phyloP scores from a whole-genome alignment of 2,797 vertebrate species.

The Meda fulgida region DNA sequence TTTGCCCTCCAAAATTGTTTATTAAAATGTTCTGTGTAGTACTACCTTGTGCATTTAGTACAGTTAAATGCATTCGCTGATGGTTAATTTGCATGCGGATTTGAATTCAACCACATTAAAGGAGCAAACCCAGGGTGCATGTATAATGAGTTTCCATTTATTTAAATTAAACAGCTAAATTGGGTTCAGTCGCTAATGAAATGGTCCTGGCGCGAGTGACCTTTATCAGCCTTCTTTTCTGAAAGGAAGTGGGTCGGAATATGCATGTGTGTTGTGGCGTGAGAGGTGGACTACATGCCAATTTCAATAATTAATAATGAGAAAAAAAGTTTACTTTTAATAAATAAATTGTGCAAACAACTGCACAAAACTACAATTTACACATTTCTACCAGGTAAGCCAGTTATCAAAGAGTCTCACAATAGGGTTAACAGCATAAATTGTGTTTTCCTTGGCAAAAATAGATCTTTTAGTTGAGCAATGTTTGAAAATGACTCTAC shows the following conservation, averaged over 20 bases:
- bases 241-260: slow-evolving; percentile 39
- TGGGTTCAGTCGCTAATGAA: slow-evolving; percentile 69
- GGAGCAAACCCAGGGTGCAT: slow-evolving; percentile 56
- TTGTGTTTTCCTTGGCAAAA: neutral
- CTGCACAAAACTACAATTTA: neutral
- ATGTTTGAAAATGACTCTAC: slow-evolving; percentile 5
- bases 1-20: slow-evolving; percentile 34
- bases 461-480: neutral
- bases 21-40: slow-evolving; percentile 39
- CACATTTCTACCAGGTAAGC: neutral
- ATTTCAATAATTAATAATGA: slow-evolving; percentile 33
- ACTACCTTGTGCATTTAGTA: slow-evolving; percentile 54
- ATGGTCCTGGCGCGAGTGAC: slow-evolving; percentile 62
- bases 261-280: slow-evolving; percentile 28
- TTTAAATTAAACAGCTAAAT: slow-evolving; percentile 69
- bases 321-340: slow-evolving; percentile 2
- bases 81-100: slow-evolving; percentile 67
- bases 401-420: neutral
- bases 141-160: slow-evolving; percentile 69
- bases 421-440: neutral
- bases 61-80: slow-evolving; percentile 63
- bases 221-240: slow-evolving; percentile 60
- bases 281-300: slow-evolving; percentile 30
- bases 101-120: slow-evolving; percentile 59
- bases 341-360: slow-evolving; percentile 23